Evolutionary conservation across 2,888 invertebrate species (phyloP), one percentile per base, ranked within the genome.

Genomic region (Pasiphila rectangulata): DNA sequence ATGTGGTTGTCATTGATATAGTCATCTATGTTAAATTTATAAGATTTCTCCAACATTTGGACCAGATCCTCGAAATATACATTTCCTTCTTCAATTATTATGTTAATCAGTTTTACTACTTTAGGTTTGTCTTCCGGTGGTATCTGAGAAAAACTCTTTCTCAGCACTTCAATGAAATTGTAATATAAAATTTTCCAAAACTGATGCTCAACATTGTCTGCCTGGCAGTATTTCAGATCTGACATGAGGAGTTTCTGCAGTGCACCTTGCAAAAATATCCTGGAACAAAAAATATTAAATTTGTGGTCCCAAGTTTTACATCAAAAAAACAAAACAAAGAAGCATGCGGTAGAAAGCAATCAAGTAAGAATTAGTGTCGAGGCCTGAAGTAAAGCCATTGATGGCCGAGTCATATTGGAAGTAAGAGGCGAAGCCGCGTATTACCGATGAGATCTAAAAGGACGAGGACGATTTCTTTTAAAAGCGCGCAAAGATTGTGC

Each of bases 161-260:
- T 90, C 61, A 96, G 86, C 59, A 93, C 90, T 79, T 97, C 97
- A 57, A 97, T 96, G 54, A 96, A 93, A 72, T 94, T 94, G 73
- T 98, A 95, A 76, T 95, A 98, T 2, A 96, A 90, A 51, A 96
- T 91, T 79, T 96, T 97, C 98, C 98, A 98, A 76, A 98, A 93
- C 70, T 95, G 93, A 66, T 95, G 94, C 68, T 98, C 98, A 4
- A 96, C 92, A 71, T 96, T 96, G 69, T 96, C 94, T 27, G 93
- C 91, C 71, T 95, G 94, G 62, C 96, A 95, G 74, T 96, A 95
- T 77, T 95, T 96, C 46, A 97, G 90, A 78, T 97, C 96, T 29
- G 93, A 91, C 67, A 93, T 87, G 6, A 96, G 79, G 5, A 96
- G 83, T 56, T 89, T 91, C 56, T 91, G 90, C 34, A 95, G 90